Evolutionary conservation across 2,113 vertebrate species (phyloP).

Genomic region (Ptyas mucosa): DNA sequence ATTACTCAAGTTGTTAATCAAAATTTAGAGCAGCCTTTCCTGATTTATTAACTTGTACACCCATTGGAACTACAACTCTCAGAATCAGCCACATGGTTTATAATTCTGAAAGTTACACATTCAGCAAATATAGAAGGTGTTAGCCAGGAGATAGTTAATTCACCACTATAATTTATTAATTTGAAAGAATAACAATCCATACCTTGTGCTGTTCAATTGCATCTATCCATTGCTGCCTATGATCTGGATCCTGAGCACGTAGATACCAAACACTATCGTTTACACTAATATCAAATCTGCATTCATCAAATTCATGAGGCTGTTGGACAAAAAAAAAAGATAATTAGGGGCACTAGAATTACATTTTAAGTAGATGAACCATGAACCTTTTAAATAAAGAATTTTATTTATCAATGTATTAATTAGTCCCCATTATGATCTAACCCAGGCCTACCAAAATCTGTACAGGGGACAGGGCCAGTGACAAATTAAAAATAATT

Average conservation of each 20-base stretch:
- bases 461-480: background rate
- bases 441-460: background rate
- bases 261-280: conserved; percentile 98
- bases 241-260: conserved; percentile 89
- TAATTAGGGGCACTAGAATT: conserved; percentile 40
- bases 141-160: background rate
- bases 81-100: background rate
- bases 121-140: background rate
- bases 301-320: conserved; percentile 98
- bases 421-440: background rate
- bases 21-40: background rate
- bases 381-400: background rate
- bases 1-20: background rate
- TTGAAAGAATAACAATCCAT: conserved; percentile 25
- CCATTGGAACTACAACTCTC: background rate
- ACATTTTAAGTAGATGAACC: background rate
- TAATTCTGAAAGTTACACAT: background rate
- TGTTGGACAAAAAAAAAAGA: conserved; percentile 56
- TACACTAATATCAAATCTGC: conserved; percentile 96
- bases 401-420: background rate
- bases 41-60: background rate
- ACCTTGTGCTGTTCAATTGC: conserved; percentile 97
- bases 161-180: background rate
- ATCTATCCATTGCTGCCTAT: conserved; percentile 93
- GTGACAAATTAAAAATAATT: background rate